Conservation (phyloP, 1,140 invertebrate species). For the Lamellibrachia luymesi region DNA sequence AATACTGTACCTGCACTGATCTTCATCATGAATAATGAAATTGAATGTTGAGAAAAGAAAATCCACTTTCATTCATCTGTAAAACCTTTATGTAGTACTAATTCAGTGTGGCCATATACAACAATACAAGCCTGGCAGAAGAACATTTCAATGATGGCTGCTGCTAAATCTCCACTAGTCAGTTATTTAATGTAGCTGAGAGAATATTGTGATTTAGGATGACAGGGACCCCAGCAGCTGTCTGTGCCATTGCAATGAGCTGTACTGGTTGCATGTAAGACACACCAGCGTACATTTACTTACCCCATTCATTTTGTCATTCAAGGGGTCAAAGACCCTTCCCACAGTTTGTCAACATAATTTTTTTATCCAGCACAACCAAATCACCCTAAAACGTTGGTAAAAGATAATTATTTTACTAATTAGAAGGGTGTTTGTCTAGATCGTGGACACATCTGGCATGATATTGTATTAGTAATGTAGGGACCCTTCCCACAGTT, state of each 20-base stretch:
- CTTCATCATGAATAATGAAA: neutral
- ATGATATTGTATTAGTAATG: too few species aligned
- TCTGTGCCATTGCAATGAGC: neutral
- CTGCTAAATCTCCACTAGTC: neutral
- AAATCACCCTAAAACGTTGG: too few species aligned
- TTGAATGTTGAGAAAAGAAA: neutral
- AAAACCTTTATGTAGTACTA: neutral
- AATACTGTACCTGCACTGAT: neutral
- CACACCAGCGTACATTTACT: neutral
- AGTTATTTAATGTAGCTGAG: neutral
- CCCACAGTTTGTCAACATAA: too few species aligned
- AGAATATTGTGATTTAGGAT: neutral
- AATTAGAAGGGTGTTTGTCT: too few species aligned
- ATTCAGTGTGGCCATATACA: neutral
- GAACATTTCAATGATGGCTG: neutral
- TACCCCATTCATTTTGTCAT: too few species aligned
- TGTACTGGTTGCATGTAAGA: neutral
- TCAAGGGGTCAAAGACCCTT: too few species aligned
- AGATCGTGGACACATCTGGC: too few species aligned
- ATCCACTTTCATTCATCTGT: neutral
- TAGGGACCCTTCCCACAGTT: too few species aligned
- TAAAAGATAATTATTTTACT: too few species aligned
- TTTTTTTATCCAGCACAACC: too few species aligned
- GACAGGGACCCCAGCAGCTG: neutral
- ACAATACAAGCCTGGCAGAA: neutral